Percentiles rank a stretch among this genome's conserved stretches.
These are phyloP conservation scores for Ophioninae sp. DNA, from an alignment of 2,888 invertebrate species.

Conservation along the genomic window DNA sequence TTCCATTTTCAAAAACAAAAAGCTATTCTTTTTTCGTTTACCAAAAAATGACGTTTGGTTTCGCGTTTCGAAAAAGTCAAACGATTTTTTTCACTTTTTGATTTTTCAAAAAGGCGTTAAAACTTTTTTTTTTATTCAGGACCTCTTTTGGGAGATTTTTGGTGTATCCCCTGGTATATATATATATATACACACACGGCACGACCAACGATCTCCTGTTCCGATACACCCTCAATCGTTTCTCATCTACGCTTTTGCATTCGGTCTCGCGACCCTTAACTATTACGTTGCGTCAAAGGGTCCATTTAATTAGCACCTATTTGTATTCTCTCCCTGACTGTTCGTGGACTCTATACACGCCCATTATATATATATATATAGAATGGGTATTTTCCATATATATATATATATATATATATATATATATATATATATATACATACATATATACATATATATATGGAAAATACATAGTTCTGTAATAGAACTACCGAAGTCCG, in stretches of 20 bases:
- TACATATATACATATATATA: background rate
- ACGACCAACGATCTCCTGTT: conserved; percentile 21
- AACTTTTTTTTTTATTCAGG: no score
- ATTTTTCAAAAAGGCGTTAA: no score
- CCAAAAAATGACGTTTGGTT: no score
- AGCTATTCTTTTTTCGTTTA: no score
- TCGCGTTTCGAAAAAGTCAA: no score
- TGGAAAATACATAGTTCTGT: background rate
- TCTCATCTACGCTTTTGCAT: conserved; percentile 15
- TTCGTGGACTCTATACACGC: conserved; percentile 23
- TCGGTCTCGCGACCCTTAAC: conserved; percentile 13
- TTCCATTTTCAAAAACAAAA: no score
- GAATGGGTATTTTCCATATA: no score
- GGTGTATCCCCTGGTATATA: background rate
- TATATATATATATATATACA: conserved; percentile 4
- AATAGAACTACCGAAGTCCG: background rate
- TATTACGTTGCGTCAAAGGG: conserved; percentile 70
- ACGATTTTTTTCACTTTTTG: no score
- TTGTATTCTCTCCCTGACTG: conserved; percentile 42
- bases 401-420: conserved; percentile 13
- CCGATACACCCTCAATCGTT: conserved; percentile 29
- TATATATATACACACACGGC: background rate
- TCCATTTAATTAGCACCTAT: conserved; percentile 73
- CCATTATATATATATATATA: background rate
- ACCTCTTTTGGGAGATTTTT: no score